phyloP scores from a whole-genome alignment of 2,888 invertebrate species.

The Melipona bicolor region DNA sequence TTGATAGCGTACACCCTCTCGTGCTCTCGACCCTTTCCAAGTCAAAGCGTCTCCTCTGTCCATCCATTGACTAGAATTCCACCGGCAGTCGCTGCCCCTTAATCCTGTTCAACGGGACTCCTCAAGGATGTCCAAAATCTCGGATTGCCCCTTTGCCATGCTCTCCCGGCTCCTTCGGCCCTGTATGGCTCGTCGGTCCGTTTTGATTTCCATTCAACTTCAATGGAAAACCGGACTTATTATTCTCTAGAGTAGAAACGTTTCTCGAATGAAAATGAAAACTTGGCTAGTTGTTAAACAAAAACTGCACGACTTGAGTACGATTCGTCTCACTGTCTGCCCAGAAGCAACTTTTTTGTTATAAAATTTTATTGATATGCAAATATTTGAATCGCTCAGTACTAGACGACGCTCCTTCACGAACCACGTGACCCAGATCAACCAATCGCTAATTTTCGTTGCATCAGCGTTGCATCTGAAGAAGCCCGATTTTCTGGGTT shows the following conservation, averaged over 20 bases:
- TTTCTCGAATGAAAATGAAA: neutral
- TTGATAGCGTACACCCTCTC: slow-evolving; percentile 80
- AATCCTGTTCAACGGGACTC: slow-evolving; percentile 64
- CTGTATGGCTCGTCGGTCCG: slow-evolving; percentile 4
- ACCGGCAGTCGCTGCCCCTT: slow-evolving; percentile 61
- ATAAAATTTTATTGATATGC: too few relatives aligned
- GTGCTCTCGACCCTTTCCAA: slow-evolving; percentile 61
- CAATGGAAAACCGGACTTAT: neutral
- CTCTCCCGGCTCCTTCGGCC: slow-evolving; percentile 28
- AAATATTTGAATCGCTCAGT: too few relatives aligned
- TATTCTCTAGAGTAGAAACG: too few relatives aligned
- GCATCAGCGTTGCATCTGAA: too few relatives aligned
- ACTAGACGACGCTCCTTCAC: too few relatives aligned
- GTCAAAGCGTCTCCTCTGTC: slow-evolving; percentile 76
- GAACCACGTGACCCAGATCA: too few relatives aligned
- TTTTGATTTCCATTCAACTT: slow-evolving; percentile 15
- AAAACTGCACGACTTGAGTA: too few relatives aligned
- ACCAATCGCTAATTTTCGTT: too few relatives aligned
- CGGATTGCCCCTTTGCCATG: slow-evolving; percentile 36
- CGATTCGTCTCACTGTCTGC: too few relatives aligned
- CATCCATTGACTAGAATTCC: slow-evolving; percentile 73
- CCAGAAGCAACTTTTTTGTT: too few relatives aligned
- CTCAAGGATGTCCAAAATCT: slow-evolving; percentile 52
- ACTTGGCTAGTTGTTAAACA: too few relatives aligned
- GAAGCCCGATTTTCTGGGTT: too few relatives aligned